Evolutionary conservation across 2,113 vertebrate species (phyloP), one percentile per base, ranked within the genome.

Genomic region (Sminthopsis crassicaudata): DNA sequence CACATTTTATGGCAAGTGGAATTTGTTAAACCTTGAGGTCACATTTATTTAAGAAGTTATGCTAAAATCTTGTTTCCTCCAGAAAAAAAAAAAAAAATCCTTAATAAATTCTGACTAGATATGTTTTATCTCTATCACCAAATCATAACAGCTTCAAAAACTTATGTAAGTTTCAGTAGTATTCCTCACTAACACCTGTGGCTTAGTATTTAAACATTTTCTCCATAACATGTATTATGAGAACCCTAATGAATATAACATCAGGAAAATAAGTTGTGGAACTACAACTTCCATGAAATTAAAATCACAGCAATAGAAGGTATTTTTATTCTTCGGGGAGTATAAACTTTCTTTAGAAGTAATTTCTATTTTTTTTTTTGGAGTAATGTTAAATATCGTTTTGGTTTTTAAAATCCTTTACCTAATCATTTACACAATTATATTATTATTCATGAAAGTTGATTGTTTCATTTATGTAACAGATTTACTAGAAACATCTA

Each of bases 1-100:
- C 94, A 46, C 92, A 94, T 94, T 97, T 97, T 93, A 95, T n/a
- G 54, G 84, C 91, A 89, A 93, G 92, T 67, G 60, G 0, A 91
- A 46, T 46, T 90, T 0, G 93, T 11, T 95, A 96, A 95, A 91
- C 48, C 88, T 94, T 57, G 76, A 53, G 46, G 27, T 24, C 26
- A 54, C 4, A 42, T 27, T 42, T 51, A 94, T 95, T 91, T 54
- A 30, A 94, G 94, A 90, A 90, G 24, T 51, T 46, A 90, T 90
- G 27, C 89, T 90, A 90, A 90, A 27, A 90, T 48, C 46, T 90
- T 51, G 24, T 46, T 51, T 84, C n/a, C 67, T 42, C n/a, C 16
- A 42, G 67, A 84, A 84, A n/a, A 48, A 42, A 84, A 42, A 84
- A 84, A 76, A 76, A 42, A 84, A 84, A 95, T 26, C 60, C 50